Conservation (phyloP, 2,113 vertebrate species). For the Bombycilla garrulus region DNA sequence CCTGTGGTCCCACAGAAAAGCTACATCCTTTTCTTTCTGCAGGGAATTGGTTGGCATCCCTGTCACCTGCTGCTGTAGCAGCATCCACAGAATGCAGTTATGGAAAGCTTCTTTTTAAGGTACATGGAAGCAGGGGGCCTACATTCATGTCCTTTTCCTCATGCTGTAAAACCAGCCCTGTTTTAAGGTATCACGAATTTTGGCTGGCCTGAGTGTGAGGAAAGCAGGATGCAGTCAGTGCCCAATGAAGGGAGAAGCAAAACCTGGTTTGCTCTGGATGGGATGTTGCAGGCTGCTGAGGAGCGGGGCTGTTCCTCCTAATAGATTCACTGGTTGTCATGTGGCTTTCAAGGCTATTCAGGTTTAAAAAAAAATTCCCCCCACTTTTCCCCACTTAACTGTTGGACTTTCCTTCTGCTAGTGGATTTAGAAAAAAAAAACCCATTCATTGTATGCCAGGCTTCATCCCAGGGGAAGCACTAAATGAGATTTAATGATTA, state of each 20-base stretch:
- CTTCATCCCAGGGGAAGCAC: neutral
- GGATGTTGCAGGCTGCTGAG: neutral
- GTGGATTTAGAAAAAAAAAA: neutral
- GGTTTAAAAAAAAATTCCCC: fast-evolving
- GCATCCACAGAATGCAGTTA: neutral
- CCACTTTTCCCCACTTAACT: neutral
- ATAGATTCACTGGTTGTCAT: neutral
- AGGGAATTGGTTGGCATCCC: neutral
- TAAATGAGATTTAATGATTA: neutral
- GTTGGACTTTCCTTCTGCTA: neutral
- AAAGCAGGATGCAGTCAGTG: fast-evolving
- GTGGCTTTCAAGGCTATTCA: neutral
- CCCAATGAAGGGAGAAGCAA: neutral
- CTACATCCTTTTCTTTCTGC: neutral
- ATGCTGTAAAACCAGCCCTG: neutral
- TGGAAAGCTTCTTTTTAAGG: neutral
- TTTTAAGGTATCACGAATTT: neutral
- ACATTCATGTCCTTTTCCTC: neutral
- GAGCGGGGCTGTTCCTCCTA: neutral
- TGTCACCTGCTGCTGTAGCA: fast-evolving
- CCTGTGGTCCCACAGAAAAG: neutral
- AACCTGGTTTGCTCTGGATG: neutral
- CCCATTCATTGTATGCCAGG: neutral
- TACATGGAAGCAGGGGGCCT: neutral
- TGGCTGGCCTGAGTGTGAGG: neutral